Evolutionary conservation across 2,797 vertebrate species (phyloP), one percentile per base, ranked within the genome.

Genomic region (Acipenser ruthenus): DNA sequence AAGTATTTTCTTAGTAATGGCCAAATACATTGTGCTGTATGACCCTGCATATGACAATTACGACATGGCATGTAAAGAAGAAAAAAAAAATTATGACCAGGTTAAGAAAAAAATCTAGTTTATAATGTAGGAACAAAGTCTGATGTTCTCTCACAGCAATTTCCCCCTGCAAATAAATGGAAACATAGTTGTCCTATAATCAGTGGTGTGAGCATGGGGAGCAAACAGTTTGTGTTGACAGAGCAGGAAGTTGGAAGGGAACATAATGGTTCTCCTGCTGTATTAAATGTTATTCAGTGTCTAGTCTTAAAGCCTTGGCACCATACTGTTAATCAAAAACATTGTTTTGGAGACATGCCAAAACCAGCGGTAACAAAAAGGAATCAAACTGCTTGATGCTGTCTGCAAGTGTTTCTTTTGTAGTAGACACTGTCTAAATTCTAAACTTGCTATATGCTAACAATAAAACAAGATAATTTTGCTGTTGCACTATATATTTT

Each of bases 211-310:
- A 73, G 70, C 5, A 48, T 73, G 69, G 63, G 72, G 69, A 10
- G 52, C 52, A 55, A 37, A 37, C 23, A 55, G 73, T 68, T 73
- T 70, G 70, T 78, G 70, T 77, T 75, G 78, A 82, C 74, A 75
- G 73, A 80, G 78, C 72, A 75, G 76, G 75, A 77, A 82, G 79
- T 80, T 78, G 73, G 71, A 72, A 76, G 70, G 75, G 74, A 69
- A 71, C n/a, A 69, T 15, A 71, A 71, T 70, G 60, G 72, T 55
- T 12, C 18, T 61, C 67, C 50, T 59, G 66, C 65, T 72, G 56
- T 18, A 55, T 50, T 23, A 56, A 23, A 60, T 53, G 60, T 52
- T 23, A 37, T 50, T 23, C 23, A 52, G 64, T 7, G 55, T 49
- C 49, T 23, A 50, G 37, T n/a, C 67, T 64, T 48, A 68, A 56